phyloP scores from a whole-genome alignment of 2,888 invertebrate genomes.

The Drosophila villosipedis region DNA sequence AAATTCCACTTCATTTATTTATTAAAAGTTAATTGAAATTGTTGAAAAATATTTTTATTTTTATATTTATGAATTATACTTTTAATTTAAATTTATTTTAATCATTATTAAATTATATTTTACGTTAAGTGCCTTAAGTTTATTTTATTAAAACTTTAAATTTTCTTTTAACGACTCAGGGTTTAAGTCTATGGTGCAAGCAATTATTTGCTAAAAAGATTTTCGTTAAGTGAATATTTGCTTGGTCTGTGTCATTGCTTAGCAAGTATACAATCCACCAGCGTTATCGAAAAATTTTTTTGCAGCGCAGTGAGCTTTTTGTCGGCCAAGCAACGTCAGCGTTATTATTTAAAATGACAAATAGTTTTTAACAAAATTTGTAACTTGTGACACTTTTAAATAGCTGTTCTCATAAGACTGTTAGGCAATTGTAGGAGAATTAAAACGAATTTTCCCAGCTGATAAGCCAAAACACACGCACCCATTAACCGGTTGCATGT shows the following conservation, averaged over 20 bases:
- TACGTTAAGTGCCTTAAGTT: neutral
- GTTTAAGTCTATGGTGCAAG: neutral
- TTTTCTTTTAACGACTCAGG: neutral
- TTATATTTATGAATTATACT: neutral
- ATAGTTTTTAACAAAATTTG: neutral
- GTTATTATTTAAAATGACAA: slow-evolving; percentile 1
- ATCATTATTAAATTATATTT: neutral
- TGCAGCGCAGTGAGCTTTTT: slow-evolving; percentile 28
- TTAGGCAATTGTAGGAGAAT: neutral
- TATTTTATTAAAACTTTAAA: neutral
- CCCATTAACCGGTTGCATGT: slow-evolving; percentile 6
- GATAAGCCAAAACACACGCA: slow-evolving; percentile 40
- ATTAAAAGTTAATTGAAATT: neutral
- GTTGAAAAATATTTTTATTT: neutral
- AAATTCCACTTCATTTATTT: neutral
- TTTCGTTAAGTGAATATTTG: neutral
- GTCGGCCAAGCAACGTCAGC: neutral
- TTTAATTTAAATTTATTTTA: neutral
- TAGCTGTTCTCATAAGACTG: neutral
- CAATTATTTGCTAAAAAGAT: neutral
- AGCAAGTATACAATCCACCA: slow-evolving; percentile 8
- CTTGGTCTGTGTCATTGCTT: slow-evolving; percentile 24
- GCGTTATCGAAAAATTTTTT: neutral
- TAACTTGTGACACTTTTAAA: neutral
- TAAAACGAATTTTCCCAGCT: slow-evolving; percentile 15